Conservation (phyloP, 2,797 vertebrate genomes). For the Eleutherodactylus coqui region DNA sequence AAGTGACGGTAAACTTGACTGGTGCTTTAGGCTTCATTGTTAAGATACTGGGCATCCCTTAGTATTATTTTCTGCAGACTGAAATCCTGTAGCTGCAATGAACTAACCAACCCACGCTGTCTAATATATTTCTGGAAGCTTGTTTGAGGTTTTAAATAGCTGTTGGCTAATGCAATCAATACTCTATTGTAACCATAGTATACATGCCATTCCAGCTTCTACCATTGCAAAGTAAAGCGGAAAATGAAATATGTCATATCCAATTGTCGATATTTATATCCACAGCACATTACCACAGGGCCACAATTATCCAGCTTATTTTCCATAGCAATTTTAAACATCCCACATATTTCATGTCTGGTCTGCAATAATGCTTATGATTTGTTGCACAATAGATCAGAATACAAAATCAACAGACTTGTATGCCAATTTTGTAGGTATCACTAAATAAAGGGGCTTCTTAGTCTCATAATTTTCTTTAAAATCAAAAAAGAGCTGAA, state of each 20-base stretch:
- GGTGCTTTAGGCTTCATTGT: constrained; percentile 39
- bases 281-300: background rate
- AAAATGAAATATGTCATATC: constrained; percentile 18
- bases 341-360: background rate
- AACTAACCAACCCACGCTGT: constrained; percentile 25
- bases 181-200: constrained; percentile 37
- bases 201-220: constrained; percentile 5
- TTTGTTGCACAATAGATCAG: background rate
- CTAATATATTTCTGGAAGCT: constrained; percentile 47
- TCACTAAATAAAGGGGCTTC: background rate
- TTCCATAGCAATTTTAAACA: constrained; percentile 5
- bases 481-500: too few species aligned
- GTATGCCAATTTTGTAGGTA: background rate
- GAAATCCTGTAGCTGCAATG: constrained; percentile 7
- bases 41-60: constrained; percentile 36
- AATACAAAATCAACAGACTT: background rate
- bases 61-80: constrained; percentile 18
- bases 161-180: constrained; percentile 40
- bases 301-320: background rate
- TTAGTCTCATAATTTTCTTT: background rate
- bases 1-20: constrained; percentile 21
- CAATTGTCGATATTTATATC: constrained; percentile 28
- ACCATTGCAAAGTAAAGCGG: constrained; percentile 1
- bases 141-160: constrained; percentile 47
- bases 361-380: background rate